Evolutionary conservation across 2,888 invertebrate genomes (phyloP), one percentile per base, ranked within the genome.

Genomic region (Dascillus cervinus): DNA sequence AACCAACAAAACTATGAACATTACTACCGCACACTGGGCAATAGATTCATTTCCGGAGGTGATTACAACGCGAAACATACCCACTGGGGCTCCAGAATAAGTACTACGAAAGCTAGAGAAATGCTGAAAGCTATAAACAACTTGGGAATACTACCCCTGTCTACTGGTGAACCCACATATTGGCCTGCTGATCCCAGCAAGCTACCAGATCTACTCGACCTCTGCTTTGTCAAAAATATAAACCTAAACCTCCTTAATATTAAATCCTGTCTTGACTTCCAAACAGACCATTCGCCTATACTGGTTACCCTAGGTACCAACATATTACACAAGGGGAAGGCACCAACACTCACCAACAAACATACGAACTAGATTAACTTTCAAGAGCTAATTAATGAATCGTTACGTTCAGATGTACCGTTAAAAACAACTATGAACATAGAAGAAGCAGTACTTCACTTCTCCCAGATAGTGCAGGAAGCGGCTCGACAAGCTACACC

Each of bases 91-190:
- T 41, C 39, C 4, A 38, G 46, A 29, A 19, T 37, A 6, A 43
- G 29, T 12, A 32, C 39, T n/a, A 37, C 41, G 3, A 34, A 34
- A 29, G 39, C 37, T 9, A 28, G 22, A 26, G 26, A 32, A 29
- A 22, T 34, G 20, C 19, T 22, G 3, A 34, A 34, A 34, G 22
- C 23, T 4, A 33, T 37, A 17, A 13, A 25, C 11, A 17, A 28
- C 13, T 23, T 29, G 15, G 29, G 26, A 14, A 26, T 22, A 23
- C 27, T 22, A n/a, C 23, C 22, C 8, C 13, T 30, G 3, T 43
- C 45, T 11, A 35, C 38, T n/a, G 42, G 45, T 1, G 20, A 49
- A 37, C 49, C 53, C 8, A 52, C 49, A 0, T 46, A 53, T 28
- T 51, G 49, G 44, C 49, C 48, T 9, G 25, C 43, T 4, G 42